Evolutionary conservation across 1,140 invertebrate genomes (phyloP).

Genomic region (Drosophila truncata): DNA sequence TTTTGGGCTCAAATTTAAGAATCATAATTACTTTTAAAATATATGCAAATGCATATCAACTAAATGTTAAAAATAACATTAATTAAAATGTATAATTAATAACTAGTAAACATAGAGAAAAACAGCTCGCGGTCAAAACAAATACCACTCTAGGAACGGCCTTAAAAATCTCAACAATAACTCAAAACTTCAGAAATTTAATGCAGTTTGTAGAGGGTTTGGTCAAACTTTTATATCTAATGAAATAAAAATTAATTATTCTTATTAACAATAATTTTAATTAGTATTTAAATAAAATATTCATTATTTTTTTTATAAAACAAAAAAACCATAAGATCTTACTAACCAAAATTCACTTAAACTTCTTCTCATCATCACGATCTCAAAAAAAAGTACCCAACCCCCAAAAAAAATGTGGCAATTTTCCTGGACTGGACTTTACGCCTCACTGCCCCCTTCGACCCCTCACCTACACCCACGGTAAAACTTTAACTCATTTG

Average conservation of each 20-base stretch:
- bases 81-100: too few species aligned
- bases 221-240: background rate
- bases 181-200: background rate
- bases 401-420: conserved; percentile 20
- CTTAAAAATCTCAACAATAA: background rate
- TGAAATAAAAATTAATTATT: background rate
- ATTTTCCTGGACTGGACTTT: conserved; percentile 38
- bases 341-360: conserved; percentile 29
- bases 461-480: background rate
- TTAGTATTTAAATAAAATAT: background rate
- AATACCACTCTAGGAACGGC: too few species aligned
- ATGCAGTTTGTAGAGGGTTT: background rate
- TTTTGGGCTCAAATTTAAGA: too few species aligned
- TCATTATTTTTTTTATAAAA: background rate
- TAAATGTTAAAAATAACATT: too few species aligned
- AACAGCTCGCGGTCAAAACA: too few species aligned
- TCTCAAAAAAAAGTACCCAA: background rate
- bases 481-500: conserved; percentile 81
- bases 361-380: conserved; percentile 17
- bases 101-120: too few species aligned
- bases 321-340: background rate
- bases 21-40: too few species aligned
- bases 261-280: background rate
- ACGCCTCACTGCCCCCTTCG: background rate
- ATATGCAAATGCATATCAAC: too few species aligned